phyloP scores from a whole-genome alignment of 2,888 invertebrate genomes.

The Nyleta sp. region DNA sequence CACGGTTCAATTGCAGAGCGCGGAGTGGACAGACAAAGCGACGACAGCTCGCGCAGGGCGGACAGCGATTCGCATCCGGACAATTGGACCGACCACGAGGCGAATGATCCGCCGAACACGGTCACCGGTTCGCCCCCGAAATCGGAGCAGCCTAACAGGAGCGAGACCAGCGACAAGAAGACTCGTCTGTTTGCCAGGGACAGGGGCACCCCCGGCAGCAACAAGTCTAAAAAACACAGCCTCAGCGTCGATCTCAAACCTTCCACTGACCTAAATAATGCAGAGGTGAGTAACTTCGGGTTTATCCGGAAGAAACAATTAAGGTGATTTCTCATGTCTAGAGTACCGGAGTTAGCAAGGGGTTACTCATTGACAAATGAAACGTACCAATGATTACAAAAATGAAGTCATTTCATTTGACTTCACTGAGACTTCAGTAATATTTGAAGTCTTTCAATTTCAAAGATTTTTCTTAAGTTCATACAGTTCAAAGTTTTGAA shows the following conservation, averaged over 20 bases:
- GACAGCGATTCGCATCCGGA: conserved; percentile 85
- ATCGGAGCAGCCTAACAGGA: conserved; percentile 84
- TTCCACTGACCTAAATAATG: conserved; percentile 76
- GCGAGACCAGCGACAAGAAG: conserved; percentile 78
- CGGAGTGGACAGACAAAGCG: conserved; percentile 83
- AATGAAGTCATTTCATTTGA: no score
- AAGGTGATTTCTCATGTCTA: no score
- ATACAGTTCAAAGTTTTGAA: no score
- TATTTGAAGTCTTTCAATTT: no score
- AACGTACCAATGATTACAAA: no score
- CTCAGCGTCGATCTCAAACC: conserved; percentile 82
- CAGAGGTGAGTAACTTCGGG: conserved; percentile 76
- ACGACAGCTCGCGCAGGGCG: conserved; percentile 84
- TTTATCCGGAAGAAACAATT: no score
- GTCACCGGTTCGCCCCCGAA: conserved; percentile 86
- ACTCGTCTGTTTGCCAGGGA: conserved; percentile 86
- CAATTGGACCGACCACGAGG: conserved; percentile 87
- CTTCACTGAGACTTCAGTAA: no score
- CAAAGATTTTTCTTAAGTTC: no score
- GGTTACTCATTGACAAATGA: no score
- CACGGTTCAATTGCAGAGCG: conserved; percentile 79
- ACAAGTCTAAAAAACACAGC: conserved; percentile 87
- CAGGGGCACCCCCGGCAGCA: conserved; percentile 82
- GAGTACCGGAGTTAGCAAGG: no score
- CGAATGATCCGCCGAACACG: conserved; percentile 85